phyloP scores from a whole-genome alignment of 2,113 vertebrate species.

The Alces alces region DNA sequence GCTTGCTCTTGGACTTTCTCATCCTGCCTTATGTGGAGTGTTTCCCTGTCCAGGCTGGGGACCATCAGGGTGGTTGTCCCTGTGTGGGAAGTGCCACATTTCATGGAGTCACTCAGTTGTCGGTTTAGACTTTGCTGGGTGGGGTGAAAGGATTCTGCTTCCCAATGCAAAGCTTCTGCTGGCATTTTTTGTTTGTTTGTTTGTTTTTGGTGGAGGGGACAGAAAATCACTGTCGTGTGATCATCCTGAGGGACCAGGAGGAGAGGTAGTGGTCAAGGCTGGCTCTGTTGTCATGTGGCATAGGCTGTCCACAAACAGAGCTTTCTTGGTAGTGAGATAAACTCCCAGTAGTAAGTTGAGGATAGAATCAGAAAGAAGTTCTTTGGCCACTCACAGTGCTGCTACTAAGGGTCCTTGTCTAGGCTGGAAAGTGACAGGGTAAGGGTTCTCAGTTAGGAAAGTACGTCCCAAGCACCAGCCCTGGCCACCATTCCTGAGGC shows the following conservation, averaged over 20 bases:
- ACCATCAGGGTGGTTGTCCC: rapidly evolving
- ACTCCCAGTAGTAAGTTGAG: background rate
- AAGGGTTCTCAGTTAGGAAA: background rate
- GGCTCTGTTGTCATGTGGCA: rapidly evolving
- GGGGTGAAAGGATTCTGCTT: background rate
- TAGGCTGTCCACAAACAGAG: background rate
- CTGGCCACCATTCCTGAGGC: rapidly evolving
- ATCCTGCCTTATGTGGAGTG: rapidly evolving
- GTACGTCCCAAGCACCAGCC: background rate
- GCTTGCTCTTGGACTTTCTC: background rate
- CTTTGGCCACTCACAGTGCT: background rate
- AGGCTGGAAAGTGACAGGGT: background rate
- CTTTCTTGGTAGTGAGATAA: background rate
- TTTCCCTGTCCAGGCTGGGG: background rate
- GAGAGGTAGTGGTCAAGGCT: background rate
- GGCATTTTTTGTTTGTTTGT: background rate
- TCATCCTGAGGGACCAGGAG: background rate
- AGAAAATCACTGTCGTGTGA: background rate
- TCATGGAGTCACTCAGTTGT: background rate
- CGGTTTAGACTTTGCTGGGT: background rate
- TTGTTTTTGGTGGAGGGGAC: background rate
- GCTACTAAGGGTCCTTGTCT: background rate
- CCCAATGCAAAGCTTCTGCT: background rate
- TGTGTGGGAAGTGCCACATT: background rate
- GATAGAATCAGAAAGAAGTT: background rate